These are phyloP conservation scores for Popillia japonica DNA, from an alignment of 1,140 invertebrate genomes.

Conservation along the genomic window DNA sequence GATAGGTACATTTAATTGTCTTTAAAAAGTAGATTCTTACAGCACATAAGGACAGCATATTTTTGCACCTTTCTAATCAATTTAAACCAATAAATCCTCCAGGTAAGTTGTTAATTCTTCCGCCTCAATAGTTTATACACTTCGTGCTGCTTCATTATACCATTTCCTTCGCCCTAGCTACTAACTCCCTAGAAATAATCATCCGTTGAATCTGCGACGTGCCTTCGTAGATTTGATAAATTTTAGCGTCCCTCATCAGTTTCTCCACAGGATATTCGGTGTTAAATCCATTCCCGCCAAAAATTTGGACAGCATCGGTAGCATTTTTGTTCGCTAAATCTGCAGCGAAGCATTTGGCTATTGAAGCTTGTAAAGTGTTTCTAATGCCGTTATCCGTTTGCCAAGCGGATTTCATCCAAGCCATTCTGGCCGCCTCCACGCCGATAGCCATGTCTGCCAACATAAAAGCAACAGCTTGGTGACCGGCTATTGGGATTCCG, in stretches of 20 bases:
- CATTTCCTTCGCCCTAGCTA: constrained; percentile 6
- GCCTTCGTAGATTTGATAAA: constrained; percentile 98
- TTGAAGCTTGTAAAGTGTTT: constrained; percentile 87
- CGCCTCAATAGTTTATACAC: too few species aligned
- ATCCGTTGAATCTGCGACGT: constrained; percentile 95
- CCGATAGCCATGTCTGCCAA: constrained; percentile 95
- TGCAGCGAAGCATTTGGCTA: constrained; percentile 90
- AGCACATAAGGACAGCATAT: too few species aligned
- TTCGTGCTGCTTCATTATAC: too few species aligned
- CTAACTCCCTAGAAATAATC: constrained; percentile 76
- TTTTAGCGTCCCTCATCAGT: constrained; percentile 97
- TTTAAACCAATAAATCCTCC: too few species aligned
- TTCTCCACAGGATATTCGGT: constrained; percentile 97
- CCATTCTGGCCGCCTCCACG: constrained; percentile 84
- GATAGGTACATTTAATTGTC: too few species aligned
- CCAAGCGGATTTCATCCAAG: constrained; percentile 86
- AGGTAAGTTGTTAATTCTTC: too few species aligned
- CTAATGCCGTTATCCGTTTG: constrained; percentile 80
- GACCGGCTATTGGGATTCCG: constrained; percentile 80
- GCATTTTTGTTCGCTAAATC: constrained; percentile 95
- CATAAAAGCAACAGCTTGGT: constrained; percentile 92
- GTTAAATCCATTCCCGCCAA: constrained; percentile 97
- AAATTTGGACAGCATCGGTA: constrained; percentile 94
- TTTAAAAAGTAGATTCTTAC: too few species aligned
- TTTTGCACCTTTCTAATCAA: too few species aligned